Conservation (phyloP, 1,140 invertebrate species). For the Penaeus indicus region DNA sequence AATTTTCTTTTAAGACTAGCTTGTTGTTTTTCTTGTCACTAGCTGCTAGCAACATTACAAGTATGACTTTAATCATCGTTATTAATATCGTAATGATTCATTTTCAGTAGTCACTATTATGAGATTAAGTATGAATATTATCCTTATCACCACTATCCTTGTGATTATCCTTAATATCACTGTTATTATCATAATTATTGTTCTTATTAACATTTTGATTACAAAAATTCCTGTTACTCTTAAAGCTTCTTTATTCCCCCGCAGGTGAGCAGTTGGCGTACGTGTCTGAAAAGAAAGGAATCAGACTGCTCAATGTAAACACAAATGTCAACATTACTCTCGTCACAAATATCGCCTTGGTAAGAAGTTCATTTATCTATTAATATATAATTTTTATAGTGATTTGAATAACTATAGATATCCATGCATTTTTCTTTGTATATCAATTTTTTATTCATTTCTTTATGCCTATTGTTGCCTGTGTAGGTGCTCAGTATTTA, state of each 20-base stretch:
- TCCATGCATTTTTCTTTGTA: background rate
- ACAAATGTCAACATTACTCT: conserved; percentile 56
- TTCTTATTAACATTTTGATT: background rate
- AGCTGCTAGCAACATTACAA: too few relatives aligned
- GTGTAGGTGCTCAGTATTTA: too few relatives aligned
- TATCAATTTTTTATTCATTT: background rate
- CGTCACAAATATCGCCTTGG: conserved; percentile 62
- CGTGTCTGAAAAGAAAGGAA: conserved; percentile 56
- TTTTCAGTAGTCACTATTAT: too few relatives aligned
- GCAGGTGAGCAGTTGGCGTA: conserved; percentile 61
- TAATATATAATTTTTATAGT: background rate
- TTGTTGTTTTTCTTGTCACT: too few relatives aligned
- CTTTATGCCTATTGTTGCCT: background rate
- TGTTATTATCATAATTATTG: background rate
- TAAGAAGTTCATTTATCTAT: background rate
- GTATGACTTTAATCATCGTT: too few relatives aligned
- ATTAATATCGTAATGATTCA: too few relatives aligned
- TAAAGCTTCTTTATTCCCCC: background rate
- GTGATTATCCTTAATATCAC: background rate
- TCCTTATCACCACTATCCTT: background rate
- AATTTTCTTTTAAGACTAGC: too few relatives aligned
- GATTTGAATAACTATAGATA: too few relatives aligned
- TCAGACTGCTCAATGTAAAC: conserved; percentile 50
- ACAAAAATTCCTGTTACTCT: too few relatives aligned
- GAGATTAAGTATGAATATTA: too few relatives aligned